phyloP scores from a whole-genome alignment of 2,797 vertebrate genomes.

The Orientallactaga sibirica region DNA sequence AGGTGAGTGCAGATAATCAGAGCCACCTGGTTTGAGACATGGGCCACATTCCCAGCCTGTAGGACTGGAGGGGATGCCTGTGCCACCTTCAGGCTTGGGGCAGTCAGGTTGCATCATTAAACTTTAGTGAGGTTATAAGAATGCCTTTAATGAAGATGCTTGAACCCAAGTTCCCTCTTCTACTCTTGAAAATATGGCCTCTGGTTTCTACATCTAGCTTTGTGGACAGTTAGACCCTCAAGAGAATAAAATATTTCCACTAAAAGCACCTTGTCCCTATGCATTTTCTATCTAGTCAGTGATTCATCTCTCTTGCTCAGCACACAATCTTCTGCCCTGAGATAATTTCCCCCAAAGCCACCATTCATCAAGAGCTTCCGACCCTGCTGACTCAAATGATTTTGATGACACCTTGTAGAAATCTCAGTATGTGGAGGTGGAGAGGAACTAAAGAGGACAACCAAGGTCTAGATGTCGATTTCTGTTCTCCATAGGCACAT shows the following conservation, averaged over 20 bases:
- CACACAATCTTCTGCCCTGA: background rate
- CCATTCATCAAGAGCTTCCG: background rate
- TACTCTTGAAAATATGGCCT: background rate
- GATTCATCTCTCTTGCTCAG: background rate
- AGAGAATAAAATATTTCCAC: background rate
- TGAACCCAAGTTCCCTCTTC: background rate
- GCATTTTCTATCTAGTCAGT: background rate
- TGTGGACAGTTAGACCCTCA: background rate
- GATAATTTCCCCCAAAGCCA: constrained; percentile 1
- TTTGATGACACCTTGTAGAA: constrained; percentile 52
- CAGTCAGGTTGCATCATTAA: background rate
- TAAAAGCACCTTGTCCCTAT: background rate
- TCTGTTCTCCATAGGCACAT: too few relatives aligned
- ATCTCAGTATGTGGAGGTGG: constrained; percentile 21
- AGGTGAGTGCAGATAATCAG: background rate
- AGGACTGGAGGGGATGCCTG: background rate
- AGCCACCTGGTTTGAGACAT: background rate
- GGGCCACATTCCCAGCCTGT: background rate
- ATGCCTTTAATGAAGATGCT: background rate
- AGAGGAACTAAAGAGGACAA: background rate
- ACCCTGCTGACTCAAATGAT: constrained; percentile 16
- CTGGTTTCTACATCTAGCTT: background rate
- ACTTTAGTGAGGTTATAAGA: constrained; percentile 14
- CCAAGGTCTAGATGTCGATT: too few relatives aligned
- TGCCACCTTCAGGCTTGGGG: background rate